phyloP scores from a whole-genome alignment of 2,113 vertebrate genomes.

The pig (Sus scrofa) region T2T-Sscrofa CM000822.6:10859001-10859500 shows the following conservation, averaged over 20 bases:
- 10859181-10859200: not conserved
- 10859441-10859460: conserved; percentile 31
- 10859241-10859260: not conserved
- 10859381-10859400: conserved; percentile 1
- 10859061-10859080: not conserved
- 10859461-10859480: not conserved
- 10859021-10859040: not conserved
- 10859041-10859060: not conserved
- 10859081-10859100: not conserved
- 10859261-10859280: not conserved
- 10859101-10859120: not conserved
- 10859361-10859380: conserved; percentile 8
- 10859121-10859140: not conserved
- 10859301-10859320: not conserved
- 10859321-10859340: not conserved
- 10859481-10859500: not conserved
- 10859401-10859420: not conserved
- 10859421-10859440: not conserved
- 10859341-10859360: not conserved
- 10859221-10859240: not conserved
- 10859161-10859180: not conserved
- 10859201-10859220: not conserved
- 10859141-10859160: not conserved
- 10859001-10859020: not conserved
- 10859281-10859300: not conserved